Percentiles rank a stretch among this genome's conserved stretches.
phyloP scores from a whole-genome alignment of 2,113 vertebrate species.

The Sporophila hypoxantha region DNA sequence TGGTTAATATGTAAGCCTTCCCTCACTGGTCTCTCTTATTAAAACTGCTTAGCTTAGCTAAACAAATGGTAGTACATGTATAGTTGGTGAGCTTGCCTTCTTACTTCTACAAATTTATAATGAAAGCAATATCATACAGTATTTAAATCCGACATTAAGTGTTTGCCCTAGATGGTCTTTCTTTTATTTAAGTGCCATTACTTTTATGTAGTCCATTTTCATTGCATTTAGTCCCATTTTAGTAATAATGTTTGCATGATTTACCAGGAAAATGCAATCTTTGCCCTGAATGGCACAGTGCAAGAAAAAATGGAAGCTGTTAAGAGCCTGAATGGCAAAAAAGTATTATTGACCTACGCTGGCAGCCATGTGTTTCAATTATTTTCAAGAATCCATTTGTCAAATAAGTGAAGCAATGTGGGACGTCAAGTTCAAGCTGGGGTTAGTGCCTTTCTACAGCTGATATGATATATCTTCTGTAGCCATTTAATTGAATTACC shows the following conservation, averaged over 20 bases:
- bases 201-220: conserved; percentile 80
- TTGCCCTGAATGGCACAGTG: conserved; percentile 85
- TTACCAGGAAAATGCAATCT: conserved; percentile 93
- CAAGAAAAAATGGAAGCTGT: conserved; percentile 90
- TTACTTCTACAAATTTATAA: conserved; percentile 67
- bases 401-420: conserved; percentile 89
- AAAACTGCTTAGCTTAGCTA: conserved; percentile 32
- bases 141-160: conserved; percentile 78
- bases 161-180: conserved; percentile 74
- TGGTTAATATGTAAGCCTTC: background rate
- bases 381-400: conserved; percentile 98
- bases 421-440: conserved; percentile 91
- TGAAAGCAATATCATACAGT: conserved; percentile 74
- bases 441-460: conserved; percentile 97
- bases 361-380: conserved; percentile 99
- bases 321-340: conserved; percentile 94
- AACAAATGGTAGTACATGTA: conserved; percentile 14
- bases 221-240: conserved; percentile 90
- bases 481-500: conserved; percentile 99
- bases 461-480: conserved; percentile 97
- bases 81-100: conserved; percentile 62
- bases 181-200: conserved; percentile 80
- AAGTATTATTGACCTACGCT: conserved; percentile 97
- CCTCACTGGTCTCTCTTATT: background rate
- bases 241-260: conserved; percentile 92